Percentiles rank a stretch among this genome's conserved stretches.
Evolutionary conservation across 2,113 vertebrate species (phyloP).

Genomic region (Nerophis ophidion): DNA sequence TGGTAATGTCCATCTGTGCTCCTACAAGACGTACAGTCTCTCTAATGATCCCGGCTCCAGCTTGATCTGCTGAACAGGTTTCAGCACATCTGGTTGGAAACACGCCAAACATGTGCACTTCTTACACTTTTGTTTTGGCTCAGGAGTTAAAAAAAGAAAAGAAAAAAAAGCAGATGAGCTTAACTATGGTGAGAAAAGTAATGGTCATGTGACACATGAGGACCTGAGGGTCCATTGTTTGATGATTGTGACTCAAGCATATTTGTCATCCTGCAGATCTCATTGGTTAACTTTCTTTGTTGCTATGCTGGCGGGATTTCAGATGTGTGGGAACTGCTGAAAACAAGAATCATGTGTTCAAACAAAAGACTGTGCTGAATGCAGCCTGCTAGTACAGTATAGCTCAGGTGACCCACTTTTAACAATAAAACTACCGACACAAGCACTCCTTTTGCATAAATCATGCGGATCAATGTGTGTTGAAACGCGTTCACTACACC

Average conservation of each 20-base stretch:
- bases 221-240: not conserved
- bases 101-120: constrained; percentile 45
- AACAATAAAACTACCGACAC: too few relatives aligned
- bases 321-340: constrained; percentile 41
- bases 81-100: constrained; percentile 64
- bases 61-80: constrained; percentile 53
- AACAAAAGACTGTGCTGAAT: too few relatives aligned
- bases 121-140: constrained; percentile 37
- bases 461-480: too few relatives aligned
- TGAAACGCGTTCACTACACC: constrained; percentile 58
- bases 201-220: constrained; percentile 22
- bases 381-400: too few relatives aligned
- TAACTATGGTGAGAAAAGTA: not conserved
- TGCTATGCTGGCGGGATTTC: constrained; percentile 56
- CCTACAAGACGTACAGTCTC: constrained; percentile 50
- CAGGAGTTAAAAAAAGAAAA: not conserved
- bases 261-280: constrained; percentile 55
- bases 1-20: constrained; percentile 61
- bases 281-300: constrained; percentile 65
- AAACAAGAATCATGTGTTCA: not conserved
- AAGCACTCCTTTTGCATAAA: too few relatives aligned
- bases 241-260: constrained; percentile 44
- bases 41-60: constrained; percentile 49
- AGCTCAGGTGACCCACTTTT: too few relatives aligned
- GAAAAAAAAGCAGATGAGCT: too few relatives aligned